These are phyloP conservation scores for Plagodis pulveraria DNA, from an alignment of 2,888 invertebrate genomes.

Conservation along the genomic window DNA sequence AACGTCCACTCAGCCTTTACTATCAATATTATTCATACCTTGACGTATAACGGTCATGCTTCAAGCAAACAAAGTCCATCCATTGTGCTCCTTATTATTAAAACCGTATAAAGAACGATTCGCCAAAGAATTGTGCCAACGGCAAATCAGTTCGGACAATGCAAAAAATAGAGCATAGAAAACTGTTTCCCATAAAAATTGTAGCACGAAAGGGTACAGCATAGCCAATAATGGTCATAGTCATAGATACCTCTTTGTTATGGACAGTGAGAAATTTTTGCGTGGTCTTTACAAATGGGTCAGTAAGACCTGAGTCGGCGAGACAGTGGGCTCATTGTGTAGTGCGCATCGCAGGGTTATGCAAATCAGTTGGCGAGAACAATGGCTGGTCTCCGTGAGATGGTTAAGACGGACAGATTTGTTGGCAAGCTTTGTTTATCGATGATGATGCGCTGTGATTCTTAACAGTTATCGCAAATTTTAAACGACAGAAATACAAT, in stretches of 20 bases:
- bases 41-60: constrained; percentile 72
- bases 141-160: constrained; percentile 80
- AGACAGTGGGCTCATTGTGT: constrained; percentile 64
- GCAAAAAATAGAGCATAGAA: constrained; percentile 82
- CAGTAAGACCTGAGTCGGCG: constrained; percentile 63
- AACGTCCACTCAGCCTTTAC: constrained; percentile 7
- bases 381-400: constrained; percentile 55
- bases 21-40: constrained; percentile 26
- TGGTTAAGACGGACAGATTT: constrained; percentile 45
- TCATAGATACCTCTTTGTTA: constrained; percentile 61
- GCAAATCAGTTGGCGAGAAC: constrained; percentile 70
- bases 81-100: constrained; percentile 67
- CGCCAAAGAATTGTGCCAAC: constrained; percentile 54
- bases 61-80: constrained; percentile 56
- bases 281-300: constrained; percentile 66
- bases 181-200: constrained; percentile 80
- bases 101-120: constrained; percentile 72
- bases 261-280: constrained; percentile 78
- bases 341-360: constrained; percentile 69
- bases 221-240: constrained; percentile 40
- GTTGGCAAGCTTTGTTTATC: constrained; percentile 34
- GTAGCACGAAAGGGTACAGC: constrained; percentile 72
- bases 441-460: constrained; percentile 34
- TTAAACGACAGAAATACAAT: constrained; percentile 5
- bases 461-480: constrained; percentile 12